Evolutionary conservation across 2,888 invertebrate species (phyloP), one percentile per base, ranked within the genome.

Genomic region (Pterostichus niger): DNA sequence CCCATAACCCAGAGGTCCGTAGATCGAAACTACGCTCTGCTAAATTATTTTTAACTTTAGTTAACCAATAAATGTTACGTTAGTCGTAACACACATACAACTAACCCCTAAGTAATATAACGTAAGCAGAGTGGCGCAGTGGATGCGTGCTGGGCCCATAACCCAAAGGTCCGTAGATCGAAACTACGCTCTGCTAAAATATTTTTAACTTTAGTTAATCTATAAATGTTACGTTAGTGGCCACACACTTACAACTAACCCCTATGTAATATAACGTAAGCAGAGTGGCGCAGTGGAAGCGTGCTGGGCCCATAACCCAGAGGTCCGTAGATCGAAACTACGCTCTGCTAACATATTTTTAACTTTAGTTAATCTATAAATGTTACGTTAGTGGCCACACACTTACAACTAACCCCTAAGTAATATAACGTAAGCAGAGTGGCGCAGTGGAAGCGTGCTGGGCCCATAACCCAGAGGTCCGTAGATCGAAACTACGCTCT

Each of bases 401-500:
- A n/a, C n/a, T n/a, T n/a, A n/a, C n/a, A n/a, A n/a, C n/a, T n/a
- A 24, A 24, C 24, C 24, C 24, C 24, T 24, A 24, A 2, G 3
- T 24, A 24, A 24, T 24, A 24, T 44, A 44, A 44, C 44, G 4
- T 11, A 24, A 94, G 94, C 94, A 94, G 94, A 94, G 94, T 94
- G 94, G 94, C 94, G 94, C 94, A 94, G 94, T 93, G 94, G 94
- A 94, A 93, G 94, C 94, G 94, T 94, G 94, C 94, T 94, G 94
- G 94, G 94, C 94, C 94, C 94, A 94, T 94, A 94, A 95, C 94
- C 95, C 95, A 96, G 95, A 96, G 95, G 94, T 96, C 95, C 95
- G 96, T 95, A 94, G 95, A 95, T 95, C 94, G 95, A 95, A 95
- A 95, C 95, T 94, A 95, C 94, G 95, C 94, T 94, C 94, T 94